Evolutionary conservation across 1,140 invertebrate species (phyloP).

Genomic region (Goniozus legneri): DNA sequence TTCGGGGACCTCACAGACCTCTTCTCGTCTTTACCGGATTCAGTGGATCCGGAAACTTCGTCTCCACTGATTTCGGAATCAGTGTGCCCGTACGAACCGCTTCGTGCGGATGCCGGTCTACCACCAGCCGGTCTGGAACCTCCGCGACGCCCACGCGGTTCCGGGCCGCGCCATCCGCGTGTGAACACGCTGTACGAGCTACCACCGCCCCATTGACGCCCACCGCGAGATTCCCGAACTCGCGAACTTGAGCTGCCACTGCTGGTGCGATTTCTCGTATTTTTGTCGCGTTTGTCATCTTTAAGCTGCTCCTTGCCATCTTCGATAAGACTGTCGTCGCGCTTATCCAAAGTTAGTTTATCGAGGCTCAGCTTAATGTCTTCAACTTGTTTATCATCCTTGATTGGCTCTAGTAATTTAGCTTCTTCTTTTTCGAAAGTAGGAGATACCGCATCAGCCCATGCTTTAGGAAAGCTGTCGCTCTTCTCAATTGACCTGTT

Average conservation of each 20-base stretch:
- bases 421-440: conserved; percentile 52
- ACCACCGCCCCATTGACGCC: conserved; percentile 35
- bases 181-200: conserved; percentile 38
- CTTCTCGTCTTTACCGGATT: conserved; percentile 54
- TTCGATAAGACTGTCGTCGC: conserved; percentile 37
- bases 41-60: conserved; percentile 54
- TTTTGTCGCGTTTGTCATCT: conserved; percentile 48
- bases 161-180: conserved; percentile 42
- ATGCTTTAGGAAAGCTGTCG: conserved; percentile 44
- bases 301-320: conserved; percentile 34
- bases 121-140: conserved; percentile 31
- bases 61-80: conserved; percentile 63
- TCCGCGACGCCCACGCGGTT: conserved; percentile 42
- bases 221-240: conserved; percentile 30
- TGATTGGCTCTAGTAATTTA: conserved; percentile 31
- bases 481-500: conserved; percentile 20
- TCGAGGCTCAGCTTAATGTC: conserved; percentile 44
- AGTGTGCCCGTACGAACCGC: conserved; percentile 51
- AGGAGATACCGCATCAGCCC: conserved; percentile 53
- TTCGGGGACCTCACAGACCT: conserved; percentile 49
- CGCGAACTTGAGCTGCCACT: conserved; percentile 34
- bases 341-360: conserved; percentile 44
- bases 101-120: conserved; percentile 38
- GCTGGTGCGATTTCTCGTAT: conserved; percentile 37
- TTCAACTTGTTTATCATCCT: conserved; percentile 34